Conservation (phyloP, 2,888 invertebrate species). For the Arge pagana region DNA sequence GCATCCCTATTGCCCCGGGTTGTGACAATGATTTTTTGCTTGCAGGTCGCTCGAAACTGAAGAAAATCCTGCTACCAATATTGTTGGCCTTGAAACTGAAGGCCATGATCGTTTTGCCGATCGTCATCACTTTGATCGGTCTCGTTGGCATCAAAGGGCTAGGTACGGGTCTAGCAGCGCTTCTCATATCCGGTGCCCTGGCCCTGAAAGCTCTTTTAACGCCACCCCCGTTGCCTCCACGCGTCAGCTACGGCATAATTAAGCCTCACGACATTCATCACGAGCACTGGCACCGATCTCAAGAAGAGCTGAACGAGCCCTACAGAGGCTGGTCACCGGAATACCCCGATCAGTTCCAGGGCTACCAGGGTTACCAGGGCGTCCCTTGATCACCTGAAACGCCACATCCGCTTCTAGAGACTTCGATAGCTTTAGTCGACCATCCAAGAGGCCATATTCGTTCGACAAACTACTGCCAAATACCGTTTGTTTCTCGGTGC, state of each 20-base stretch:
- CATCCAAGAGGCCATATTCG: not conserved
- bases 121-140: conserved; percentile 65
- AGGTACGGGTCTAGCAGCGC: conserved; percentile 66
- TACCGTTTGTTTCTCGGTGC: conserved; percentile 3
- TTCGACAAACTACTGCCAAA: conserved; percentile 2
- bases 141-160: conserved; percentile 70
- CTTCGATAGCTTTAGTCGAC: not conserved
- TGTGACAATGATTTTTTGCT: no score
- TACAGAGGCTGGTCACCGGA: conserved; percentile 53
- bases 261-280: conserved; percentile 53
- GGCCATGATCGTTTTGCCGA: conserved; percentile 65
- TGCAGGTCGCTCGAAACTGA: conserved; percentile 64
- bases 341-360: conserved; percentile 46
- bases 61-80: conserved; percentile 67
- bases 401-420: conserved; percentile 6
- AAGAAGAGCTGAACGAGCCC: conserved; percentile 48
- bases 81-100: conserved; percentile 68
- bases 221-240: conserved; percentile 43
- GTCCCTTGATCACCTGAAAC: conserved; percentile 35
- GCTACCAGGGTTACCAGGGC: conserved; percentile 42
- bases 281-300: conserved; percentile 55
- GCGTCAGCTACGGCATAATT: conserved; percentile 49
- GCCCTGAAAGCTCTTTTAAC: conserved; percentile 51
- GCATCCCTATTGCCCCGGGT: no score
- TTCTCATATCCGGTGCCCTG: conserved; percentile 63